Conservation (phyloP, 2,888 invertebrate genomes). For the Polia nebulosa region DNA sequence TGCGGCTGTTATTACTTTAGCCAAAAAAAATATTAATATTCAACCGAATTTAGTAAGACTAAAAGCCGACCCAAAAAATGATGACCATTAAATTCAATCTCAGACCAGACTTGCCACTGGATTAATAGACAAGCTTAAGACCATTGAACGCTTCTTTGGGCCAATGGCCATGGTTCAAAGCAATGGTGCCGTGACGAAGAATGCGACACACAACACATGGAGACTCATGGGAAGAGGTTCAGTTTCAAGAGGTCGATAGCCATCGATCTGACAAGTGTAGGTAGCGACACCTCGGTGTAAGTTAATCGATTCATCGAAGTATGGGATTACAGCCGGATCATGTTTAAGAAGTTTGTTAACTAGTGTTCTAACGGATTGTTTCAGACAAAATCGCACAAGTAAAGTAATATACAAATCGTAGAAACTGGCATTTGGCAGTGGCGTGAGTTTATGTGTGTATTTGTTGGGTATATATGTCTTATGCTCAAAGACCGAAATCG, state of each 20-base stretch:
- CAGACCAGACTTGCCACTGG: background rate
- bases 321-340: slow-evolving; percentile 27
- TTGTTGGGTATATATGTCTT: too few species aligned
- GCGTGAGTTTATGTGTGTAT: too few species aligned
- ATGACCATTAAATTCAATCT: too few species aligned
- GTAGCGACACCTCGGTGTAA: slow-evolving; percentile 38
- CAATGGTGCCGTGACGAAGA: slow-evolving; percentile 58
- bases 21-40: too few species aligned
- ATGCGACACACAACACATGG: slow-evolving; percentile 48
- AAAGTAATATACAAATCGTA: too few species aligned
- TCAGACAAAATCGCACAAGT: background rate
- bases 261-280: slow-evolving; percentile 39
- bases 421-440: too few species aligned
- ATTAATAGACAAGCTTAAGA: background rate
- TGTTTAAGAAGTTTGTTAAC: slow-evolving; percentile 5
- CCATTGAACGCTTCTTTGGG: background rate
- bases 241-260: slow-evolving; percentile 46
- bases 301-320: slow-evolving; percentile 36
- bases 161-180: slow-evolving; percentile 3
- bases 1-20: too few species aligned
- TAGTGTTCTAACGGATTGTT: background rate
- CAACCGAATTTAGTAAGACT: too few species aligned
- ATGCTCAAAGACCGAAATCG: too few species aligned
- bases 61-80: too few species aligned
- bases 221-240: slow-evolving; percentile 41